Evolutionary conservation across 2,113 vertebrate species (phyloP).

Genomic region (Ardeotis arabs): DNA sequence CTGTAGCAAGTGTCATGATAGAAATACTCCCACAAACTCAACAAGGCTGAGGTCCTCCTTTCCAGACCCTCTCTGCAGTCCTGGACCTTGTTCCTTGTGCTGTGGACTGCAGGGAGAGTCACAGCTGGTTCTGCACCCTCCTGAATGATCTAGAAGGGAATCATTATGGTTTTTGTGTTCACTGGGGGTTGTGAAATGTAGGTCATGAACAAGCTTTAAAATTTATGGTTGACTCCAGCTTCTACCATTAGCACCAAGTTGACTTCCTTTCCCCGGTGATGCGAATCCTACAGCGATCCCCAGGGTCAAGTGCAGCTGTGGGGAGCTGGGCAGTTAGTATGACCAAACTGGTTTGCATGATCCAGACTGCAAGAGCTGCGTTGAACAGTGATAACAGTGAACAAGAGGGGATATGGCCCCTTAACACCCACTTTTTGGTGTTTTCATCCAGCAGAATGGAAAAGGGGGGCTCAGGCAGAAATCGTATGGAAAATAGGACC

Average conservation of each 20-base stretch:
- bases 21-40: background rate
- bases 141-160: background rate
- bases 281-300: background rate
- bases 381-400: background rate
- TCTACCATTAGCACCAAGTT: accelerated
- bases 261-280: background rate
- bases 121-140: background rate
- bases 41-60: background rate
- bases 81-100: background rate
- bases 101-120: background rate
- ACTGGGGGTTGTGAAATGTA: background rate
- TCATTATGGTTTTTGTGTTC: background rate
- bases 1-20: background rate
- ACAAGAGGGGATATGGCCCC: background rate
- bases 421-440: background rate
- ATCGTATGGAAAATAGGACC: background rate
- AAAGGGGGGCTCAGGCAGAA: background rate
- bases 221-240: background rate
- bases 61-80: background rate
- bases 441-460: background rate
- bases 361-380: background rate
- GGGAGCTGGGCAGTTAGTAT: accelerated
- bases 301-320: background rate
- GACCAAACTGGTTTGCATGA: background rate
- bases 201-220: background rate